Conservation (phyloP, 1,140 invertebrate genomes). For the Choristoneura fumiferana region DNA sequence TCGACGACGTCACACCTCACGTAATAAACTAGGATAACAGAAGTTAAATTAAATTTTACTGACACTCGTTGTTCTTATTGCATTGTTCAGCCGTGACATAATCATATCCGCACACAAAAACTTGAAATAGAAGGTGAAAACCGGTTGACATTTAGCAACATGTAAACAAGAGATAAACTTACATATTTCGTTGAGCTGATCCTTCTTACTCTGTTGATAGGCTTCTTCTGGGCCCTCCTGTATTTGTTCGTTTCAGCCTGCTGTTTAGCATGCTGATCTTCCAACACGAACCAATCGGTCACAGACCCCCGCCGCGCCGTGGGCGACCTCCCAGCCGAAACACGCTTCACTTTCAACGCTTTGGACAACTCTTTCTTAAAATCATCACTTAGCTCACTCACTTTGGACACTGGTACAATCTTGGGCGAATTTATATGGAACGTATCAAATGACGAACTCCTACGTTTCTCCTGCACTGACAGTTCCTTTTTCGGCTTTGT, state of each 20-base stretch:
- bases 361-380: slow-evolving; percentile 58
- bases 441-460: slow-evolving; percentile 56
- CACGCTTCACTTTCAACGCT: slow-evolving; percentile 44
- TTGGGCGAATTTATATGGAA: slow-evolving; percentile 52
- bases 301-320: slow-evolving; percentile 55
- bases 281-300: slow-evolving; percentile 69
- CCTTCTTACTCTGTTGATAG: slow-evolving; percentile 52
- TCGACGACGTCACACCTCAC: no score
- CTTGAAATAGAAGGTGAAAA: no score
- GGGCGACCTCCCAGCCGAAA: slow-evolving; percentile 22
- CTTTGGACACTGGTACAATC: slow-evolving; percentile 57
- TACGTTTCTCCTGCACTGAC: slow-evolving; percentile 45
- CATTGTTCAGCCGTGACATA: no score
- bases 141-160: no score
- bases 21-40: no score
- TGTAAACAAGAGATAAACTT: slow-evolving; percentile 36
- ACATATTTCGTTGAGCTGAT: slow-evolving; percentile 75
- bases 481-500: slow-evolving; percentile 43
- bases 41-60: no score
- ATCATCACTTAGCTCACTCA: slow-evolving; percentile 55
- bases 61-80: no score
- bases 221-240: slow-evolving; percentile 60
- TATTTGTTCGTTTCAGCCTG: slow-evolving; percentile 50
- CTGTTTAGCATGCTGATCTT: slow-evolving; percentile 37
- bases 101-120: no score